Evolutionary conservation across 1,140 invertebrate species (phyloP).

Genomic region (Anoplophora glabripennis): DNA sequence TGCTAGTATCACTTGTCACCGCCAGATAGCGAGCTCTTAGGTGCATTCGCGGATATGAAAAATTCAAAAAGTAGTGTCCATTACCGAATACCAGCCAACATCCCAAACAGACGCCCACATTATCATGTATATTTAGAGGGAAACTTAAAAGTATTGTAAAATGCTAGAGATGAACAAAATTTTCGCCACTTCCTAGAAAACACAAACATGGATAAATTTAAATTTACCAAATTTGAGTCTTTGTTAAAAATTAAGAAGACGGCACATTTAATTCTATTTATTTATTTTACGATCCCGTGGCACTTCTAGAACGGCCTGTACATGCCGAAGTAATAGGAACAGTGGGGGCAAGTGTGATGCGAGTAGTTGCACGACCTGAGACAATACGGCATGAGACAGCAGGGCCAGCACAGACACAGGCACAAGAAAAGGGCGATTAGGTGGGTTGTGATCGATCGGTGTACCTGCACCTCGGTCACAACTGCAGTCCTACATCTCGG

Average conservation of each 20-base stretch:
- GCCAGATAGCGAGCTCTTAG: too few relatives aligned
- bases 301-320: constrained; percentile 45
- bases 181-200: too few relatives aligned
- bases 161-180: too few relatives aligned
- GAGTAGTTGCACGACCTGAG: constrained; percentile 49
- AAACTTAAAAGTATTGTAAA: too few relatives aligned
- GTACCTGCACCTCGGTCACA: constrained; percentile 41
- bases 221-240: background rate
- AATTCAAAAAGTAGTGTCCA: too few relatives aligned
- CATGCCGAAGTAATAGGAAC: constrained; percentile 47
- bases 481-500: constrained; percentile 45
- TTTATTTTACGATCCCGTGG: background rate
- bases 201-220: too few relatives aligned
- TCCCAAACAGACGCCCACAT: too few relatives aligned
- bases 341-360: constrained; percentile 51
- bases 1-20: too few relatives aligned
- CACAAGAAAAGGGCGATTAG: constrained; percentile 43
- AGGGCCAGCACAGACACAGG: constrained; percentile 50
- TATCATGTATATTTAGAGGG: too few relatives aligned
- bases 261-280: background rate
- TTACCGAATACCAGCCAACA: too few relatives aligned
- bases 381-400: constrained; percentile 51
- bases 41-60: too few relatives aligned
- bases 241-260: background rate
- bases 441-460: constrained; percentile 43